These are phyloP conservation scores for Brachyhypopomus occidentalis DNA, from an alignment of 2,113 vertebrate genomes.

Conservation along the genomic window DNA sequence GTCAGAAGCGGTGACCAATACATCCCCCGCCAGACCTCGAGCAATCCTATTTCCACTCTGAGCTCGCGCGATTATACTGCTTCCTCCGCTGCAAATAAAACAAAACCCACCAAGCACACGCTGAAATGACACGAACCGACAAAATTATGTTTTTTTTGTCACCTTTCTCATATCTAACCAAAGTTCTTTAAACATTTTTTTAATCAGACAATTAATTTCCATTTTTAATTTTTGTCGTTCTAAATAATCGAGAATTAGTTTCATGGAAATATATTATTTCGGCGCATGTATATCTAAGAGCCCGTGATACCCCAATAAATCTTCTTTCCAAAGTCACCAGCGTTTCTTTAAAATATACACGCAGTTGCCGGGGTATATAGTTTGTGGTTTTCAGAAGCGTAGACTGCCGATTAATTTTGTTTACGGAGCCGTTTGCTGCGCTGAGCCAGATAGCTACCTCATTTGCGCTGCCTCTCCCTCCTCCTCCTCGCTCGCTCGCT, in stretches of 20 bases:
- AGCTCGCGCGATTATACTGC: conserved; percentile 38
- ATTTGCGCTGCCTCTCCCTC: neutral
- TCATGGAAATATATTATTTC: no score
- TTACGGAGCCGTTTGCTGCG: conserved; percentile 39
- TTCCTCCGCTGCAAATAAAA: neutral
- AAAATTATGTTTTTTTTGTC: no score
- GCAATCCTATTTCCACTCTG: conserved; percentile 50
- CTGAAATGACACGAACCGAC: no score
- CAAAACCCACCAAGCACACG: no score
- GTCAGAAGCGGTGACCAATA: conserved; percentile 44
- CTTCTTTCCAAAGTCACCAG: no score
- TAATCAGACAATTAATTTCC: no score
- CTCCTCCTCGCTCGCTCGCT: neutral
- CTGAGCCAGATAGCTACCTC: conserved; percentile 8
- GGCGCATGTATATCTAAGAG: no score
- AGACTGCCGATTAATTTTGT: conserved; percentile 42
- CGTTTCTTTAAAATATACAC: conserved; percentile 13
- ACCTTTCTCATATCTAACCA: no score
- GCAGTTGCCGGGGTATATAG: neutral
- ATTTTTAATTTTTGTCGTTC: no score
- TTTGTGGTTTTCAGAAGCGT: conserved; percentile 43
- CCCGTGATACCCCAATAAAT: no score
- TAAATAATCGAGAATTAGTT: no score
- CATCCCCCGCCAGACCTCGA: conserved; percentile 46
- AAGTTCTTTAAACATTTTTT: no score